Base-by-base conservation (phyloP, 2,888 invertebrate genomes). In the Byasa hedistus region DNA sequence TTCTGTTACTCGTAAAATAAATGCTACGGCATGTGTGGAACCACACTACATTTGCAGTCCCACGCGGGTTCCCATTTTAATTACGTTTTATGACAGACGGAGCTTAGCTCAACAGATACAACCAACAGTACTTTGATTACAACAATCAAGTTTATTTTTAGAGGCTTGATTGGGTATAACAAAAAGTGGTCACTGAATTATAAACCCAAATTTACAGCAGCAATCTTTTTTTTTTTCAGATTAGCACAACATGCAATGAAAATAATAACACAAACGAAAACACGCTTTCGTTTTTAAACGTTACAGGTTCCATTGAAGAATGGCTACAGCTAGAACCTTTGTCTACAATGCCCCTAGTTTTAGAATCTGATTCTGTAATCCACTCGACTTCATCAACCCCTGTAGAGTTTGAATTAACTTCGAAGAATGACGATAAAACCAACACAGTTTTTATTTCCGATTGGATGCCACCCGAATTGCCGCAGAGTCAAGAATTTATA, bases 401-500 rank as follows among this genome's bases (percentile, higher is more conserved):
- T 0, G 69, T 72, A 3, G 78, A 77, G 12, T 44, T 61, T 7
- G 76, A 75, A 54, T 52, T 55, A 10, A 57, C 57, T 44, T 61
- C 15, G 3, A 44, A 52, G 36, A 22, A 15, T 39, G 59, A 23
- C n/a, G 71, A 61, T 2, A 68, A 66, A 39, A 70, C 77, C 0
- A 79, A 82, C 65, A 81, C 85, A 0, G 71, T 89, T 19, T 86
- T 84, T 65, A 82, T 91, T 71, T 81, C 86, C 0, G 89, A 93
- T 61, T 96, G 96, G 96, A 74, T 93, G 59, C 92, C 93, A 3
- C 80, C 94, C 0, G 89, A 90, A 61, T 86, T 91, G 0, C 85
- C 95, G 48, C 76, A 73, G 0, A 81, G 85, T 61, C 80, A 81
- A 0, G 83, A 92, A 58, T 96, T 96, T 73, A 82, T 89, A 0